These are phyloP conservation scores for Sylvilagus floridanus DNA, from an alignment of 2,797 vertebrate species.

Conservation along the genomic window DNA sequence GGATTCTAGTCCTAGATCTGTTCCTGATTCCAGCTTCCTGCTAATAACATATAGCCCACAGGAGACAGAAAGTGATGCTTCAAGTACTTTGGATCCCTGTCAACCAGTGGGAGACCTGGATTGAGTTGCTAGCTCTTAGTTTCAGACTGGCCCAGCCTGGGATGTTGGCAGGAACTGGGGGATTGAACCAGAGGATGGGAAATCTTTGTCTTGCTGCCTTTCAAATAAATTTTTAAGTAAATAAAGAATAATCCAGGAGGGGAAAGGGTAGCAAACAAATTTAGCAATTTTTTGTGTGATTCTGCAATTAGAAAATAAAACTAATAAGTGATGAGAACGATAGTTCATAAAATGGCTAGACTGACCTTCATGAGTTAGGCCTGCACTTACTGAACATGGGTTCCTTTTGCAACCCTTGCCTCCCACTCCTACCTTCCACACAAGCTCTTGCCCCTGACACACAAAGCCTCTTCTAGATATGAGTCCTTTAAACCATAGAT, in stretches of 20 bases:
- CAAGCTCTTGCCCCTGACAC: neutral
- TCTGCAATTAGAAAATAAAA: conserved; percentile 51
- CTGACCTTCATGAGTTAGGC: neutral
- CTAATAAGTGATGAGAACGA: conserved; percentile 3
- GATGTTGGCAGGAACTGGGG: no score
- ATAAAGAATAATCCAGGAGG: conserved; percentile 15
- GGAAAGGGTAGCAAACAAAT: neutral
- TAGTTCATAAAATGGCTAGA: conserved; percentile 45
- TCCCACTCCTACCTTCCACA: neutral
- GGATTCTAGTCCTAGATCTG: no score
- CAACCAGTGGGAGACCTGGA: no score
- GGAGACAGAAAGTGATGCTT: no score
- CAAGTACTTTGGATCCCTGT: no score
- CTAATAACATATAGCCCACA: no score
- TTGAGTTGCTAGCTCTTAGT: no score
- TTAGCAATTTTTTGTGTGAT: conserved; percentile 3
- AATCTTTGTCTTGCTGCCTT: no score
- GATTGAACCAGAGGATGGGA: no score
- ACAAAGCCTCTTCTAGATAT: neutral
- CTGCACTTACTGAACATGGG: neutral
- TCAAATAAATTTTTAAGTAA: no score
- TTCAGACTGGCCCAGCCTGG: no score
- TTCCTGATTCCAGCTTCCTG: no score
- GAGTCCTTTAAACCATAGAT: neutral
- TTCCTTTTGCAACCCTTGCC: neutral